A percentile compares a stretch with the other conserved stretches of the same genome.
phyloP scores from a whole-genome alignment of 2,797 vertebrate species.

The Syngnathus rostellatus region DNA sequence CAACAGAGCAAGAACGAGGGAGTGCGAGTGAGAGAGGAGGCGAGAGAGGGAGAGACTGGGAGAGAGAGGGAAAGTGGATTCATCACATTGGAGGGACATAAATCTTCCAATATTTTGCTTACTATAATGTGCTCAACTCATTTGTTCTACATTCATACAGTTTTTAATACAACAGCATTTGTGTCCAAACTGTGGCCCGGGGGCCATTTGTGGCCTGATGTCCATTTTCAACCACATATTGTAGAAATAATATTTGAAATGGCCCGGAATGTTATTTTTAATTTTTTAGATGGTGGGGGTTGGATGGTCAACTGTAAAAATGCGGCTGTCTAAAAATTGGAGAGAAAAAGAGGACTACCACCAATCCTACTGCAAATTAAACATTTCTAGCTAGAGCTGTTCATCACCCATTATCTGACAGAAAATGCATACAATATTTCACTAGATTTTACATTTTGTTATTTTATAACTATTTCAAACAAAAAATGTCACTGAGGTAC shows the following conservation, averaged over 20 bases:
- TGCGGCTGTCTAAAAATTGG: too few relatives aligned
- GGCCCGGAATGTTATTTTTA: too few relatives aligned
- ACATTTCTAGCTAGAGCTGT: too few relatives aligned
- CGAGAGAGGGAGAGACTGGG: conserved; percentile 19
- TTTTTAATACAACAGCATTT: neutral
- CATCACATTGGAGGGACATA: conserved; percentile 33
- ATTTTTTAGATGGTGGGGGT: too few relatives aligned
- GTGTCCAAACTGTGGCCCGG: neutral
- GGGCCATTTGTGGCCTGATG: too few relatives aligned
- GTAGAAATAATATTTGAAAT: too few relatives aligned
- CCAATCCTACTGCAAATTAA: too few relatives aligned
- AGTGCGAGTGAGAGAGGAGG: conserved; percentile 27
- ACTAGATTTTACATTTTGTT: neutral
- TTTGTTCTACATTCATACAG: neutral
- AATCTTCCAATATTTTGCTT: conserved; percentile 14
- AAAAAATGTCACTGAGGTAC: neutral
- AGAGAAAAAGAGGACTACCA: too few relatives aligned
- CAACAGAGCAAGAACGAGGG: conserved; percentile 68
- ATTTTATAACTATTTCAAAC: neutral
- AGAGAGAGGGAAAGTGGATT: conserved; percentile 24
- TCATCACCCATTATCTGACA: too few relatives aligned
- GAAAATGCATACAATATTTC: neutral
- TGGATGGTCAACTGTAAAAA: too few relatives aligned
- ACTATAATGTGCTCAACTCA: neutral
- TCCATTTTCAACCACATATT: too few relatives aligned